phyloP scores from a whole-genome alignment of 2,113 vertebrate species.

The Martes martes region DNA sequence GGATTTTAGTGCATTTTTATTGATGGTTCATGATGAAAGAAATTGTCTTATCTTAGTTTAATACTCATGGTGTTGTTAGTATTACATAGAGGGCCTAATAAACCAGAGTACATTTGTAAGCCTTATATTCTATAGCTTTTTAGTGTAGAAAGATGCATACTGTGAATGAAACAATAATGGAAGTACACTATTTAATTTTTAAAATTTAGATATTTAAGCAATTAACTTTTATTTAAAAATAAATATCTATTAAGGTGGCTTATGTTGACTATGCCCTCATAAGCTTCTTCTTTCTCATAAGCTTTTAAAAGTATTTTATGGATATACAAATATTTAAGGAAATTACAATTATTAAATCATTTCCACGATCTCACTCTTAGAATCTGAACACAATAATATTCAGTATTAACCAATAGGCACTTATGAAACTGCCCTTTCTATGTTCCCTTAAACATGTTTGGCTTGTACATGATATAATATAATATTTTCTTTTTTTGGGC shows the following conservation, averaged over 20 bases:
- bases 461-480: neutral
- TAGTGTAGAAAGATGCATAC: neutral
- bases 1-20: neutral
- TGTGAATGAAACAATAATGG: neutral
- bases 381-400: neutral
- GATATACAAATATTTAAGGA: neutral
- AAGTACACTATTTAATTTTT: neutral
- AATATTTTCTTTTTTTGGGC: neutral
- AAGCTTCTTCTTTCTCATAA: neutral
- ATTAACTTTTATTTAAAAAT: neutral
- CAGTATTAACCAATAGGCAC: neutral
- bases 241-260: neutral
- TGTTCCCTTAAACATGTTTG: neutral
- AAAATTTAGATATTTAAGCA: neutral
- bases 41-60: neutral
- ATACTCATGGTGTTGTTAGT: neutral
- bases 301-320: neutral
- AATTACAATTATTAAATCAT: neutral
- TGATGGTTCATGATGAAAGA: neutral
- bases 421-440: neutral
- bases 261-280: neutral
- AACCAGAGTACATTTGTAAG: neutral
- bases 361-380: neutral
- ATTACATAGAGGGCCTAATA: neutral
- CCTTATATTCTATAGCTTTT: neutral